Evolutionary conservation across 2,888 invertebrate species (phyloP).

Genomic region (Mamestra brassicae): DNA sequence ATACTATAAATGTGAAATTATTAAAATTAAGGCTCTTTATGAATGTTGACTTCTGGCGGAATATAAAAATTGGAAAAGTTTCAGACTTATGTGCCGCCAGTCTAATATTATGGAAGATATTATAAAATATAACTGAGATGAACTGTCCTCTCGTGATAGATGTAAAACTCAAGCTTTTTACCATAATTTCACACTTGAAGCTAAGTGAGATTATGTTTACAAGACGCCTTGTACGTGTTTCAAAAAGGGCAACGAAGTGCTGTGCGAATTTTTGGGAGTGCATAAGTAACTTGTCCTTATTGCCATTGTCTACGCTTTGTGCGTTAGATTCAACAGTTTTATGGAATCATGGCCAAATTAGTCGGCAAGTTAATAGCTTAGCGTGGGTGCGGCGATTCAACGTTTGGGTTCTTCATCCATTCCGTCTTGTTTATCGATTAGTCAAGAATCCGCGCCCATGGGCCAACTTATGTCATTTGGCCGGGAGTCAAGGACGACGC

Average conservation of each 20-base stretch:
- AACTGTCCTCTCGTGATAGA: slow-evolving; percentile 45
- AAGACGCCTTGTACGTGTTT: slow-evolving; percentile 29
- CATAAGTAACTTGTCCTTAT: slow-evolving; percentile 58
- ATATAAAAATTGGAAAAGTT: slow-evolving; percentile 82
- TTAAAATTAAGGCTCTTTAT: slow-evolving; percentile 82
- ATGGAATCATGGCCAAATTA: slow-evolving; percentile 82
- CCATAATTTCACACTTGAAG: slow-evolving; percentile 32
- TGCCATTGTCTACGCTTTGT: slow-evolving; percentile 60
- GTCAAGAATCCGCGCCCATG: slow-evolving; percentile 89
- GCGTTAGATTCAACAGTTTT: slow-evolving; percentile 73
- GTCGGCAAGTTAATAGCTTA: slow-evolving; percentile 80
- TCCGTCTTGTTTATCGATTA: slow-evolving; percentile 89
- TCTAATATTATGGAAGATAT: slow-evolving; percentile 63
- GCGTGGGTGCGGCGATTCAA: slow-evolving; percentile 84
- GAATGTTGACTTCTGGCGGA: slow-evolving; percentile 77
- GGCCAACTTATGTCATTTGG: slow-evolving; percentile 91
- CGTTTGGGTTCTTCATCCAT: slow-evolving; percentile 83
- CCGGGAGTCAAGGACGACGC: slow-evolving; percentile 89
- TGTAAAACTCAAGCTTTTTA: slow-evolving; percentile 29
- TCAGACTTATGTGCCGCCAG: slow-evolving; percentile 69
- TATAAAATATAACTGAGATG: slow-evolving; percentile 61
- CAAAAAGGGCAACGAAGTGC: slow-evolving; percentile 9
- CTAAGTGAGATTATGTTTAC: slow-evolving; percentile 37
- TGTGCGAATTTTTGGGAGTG: slow-evolving; percentile 28
- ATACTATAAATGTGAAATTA: slow-evolving; percentile 82